phyloP scores from a whole-genome alignment of 2,797 vertebrate species.

The Lophura swinhoii region DNA sequence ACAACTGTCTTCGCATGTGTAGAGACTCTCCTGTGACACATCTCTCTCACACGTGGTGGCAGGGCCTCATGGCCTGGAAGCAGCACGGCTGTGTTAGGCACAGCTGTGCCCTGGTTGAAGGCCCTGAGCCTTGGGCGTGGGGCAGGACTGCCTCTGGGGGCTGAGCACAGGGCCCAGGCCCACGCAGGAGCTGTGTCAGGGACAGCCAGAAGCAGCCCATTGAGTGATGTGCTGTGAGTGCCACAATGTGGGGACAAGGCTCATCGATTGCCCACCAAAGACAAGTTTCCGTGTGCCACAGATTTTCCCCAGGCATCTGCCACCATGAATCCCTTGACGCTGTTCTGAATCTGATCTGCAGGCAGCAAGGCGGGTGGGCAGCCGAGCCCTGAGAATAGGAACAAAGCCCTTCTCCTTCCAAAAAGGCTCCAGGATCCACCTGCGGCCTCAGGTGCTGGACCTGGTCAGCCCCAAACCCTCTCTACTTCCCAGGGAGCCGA shows the following conservation, averaged over 20 bases:
- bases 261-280: background rate
- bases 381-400: background rate
- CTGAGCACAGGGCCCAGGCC: background rate
- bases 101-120: background rate
- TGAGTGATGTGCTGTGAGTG: background rate
- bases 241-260: background rate
- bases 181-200: background rate
- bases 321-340: background rate
- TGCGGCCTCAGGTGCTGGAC: background rate
- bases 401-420: background rate
- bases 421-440: background rate
- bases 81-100: background rate
- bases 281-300: background rate
- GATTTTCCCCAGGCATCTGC: background rate
- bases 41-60: background rate
- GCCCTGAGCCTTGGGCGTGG: background rate
- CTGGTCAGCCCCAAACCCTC: background rate
- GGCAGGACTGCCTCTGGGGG: background rate
- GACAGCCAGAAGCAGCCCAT: background rate
- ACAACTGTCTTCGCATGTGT: too few species aligned
- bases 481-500: fast-evolving
- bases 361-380: background rate
- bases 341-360: background rate
- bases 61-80: background rate
- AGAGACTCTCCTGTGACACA: background rate